Base-by-base conservation (phyloP, 2,113 vertebrate species). In the Gorsachius goisagi region DNA sequence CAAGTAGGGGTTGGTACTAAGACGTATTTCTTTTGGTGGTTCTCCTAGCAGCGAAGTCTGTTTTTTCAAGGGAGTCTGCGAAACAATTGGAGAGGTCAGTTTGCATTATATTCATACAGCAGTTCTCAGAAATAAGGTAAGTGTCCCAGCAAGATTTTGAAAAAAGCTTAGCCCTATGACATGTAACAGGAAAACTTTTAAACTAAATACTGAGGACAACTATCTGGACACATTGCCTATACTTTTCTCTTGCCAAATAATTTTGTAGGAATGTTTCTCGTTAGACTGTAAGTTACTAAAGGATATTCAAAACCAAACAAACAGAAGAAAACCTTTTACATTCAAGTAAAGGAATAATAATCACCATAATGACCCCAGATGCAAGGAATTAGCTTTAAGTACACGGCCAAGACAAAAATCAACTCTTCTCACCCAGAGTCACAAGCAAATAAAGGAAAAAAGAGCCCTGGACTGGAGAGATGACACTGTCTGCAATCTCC, bases 1-100 rank as follows among this genome's bases (percentile, higher is more conserved):
- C 97, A 99, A 97, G 96, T 99, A 99, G 5, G 99, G 99, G 95
- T 99, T 99, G 72, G 99, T 99, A 78, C 99, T 99, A 26, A 99
- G 98, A 37, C 99, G 98, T 32, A 99, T 98, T 96, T 99, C 99
- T 97, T 99, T 99, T 2, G 99, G 99, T 45, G 99, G 99, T 17
- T 99, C 99, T 64, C 99, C 99, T 86, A 99, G 95, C 49, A 99
- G 98, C 20, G 99, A 99, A 45, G 98, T 99, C 96, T 99, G 99
- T 83, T 97, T 98, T 81, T 98, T 98, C 89, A 95, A 93, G 44
- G 97, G 93, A 91, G 95, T 94, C 99, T 99, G 69, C 21, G 39
- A 66, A 95, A 90, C 74, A 75, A 74, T 14, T 2, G 58, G 21
- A 69, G 12, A 79, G 30, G 26, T n/a, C 20, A 75, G 33, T 28